Evolutionary conservation across 2,888 invertebrate species (phyloP).

Genomic region (Eumerus sabulonum): DNA sequence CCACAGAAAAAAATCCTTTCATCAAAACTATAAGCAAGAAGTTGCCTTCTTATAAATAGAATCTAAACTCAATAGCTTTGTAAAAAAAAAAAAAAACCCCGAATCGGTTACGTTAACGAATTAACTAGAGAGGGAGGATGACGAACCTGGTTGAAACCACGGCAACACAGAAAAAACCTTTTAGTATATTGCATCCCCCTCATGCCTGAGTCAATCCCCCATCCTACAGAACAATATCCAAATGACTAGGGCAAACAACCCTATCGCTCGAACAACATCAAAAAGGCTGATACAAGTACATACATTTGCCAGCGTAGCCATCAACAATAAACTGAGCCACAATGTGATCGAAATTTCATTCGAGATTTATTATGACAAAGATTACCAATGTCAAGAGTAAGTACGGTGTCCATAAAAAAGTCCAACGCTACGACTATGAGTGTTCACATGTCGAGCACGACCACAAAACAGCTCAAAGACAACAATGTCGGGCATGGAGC

Average conservation of each 20-base stretch:
- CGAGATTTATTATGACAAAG: constrained; percentile 66
- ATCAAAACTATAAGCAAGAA: no score
- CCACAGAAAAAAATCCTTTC: no score
- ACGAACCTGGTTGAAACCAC: neutral
- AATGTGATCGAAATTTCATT: constrained; percentile 65
- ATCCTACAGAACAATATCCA: constrained; percentile 18
- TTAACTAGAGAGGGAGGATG: constrained; percentile 25
- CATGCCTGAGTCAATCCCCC: neutral
- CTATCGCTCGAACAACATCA: constrained; percentile 60
- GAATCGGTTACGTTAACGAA: constrained; percentile 49
- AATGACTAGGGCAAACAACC: constrained; percentile 35
- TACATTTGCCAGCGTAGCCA: constrained; percentile 29
- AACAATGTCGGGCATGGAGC: constrained; percentile 59
- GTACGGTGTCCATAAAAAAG: constrained; percentile 40
- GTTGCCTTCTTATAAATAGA: constrained; percentile 31
- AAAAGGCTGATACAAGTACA: constrained; percentile 51
- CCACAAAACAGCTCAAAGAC: constrained; percentile 35
- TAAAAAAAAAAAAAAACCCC: constrained; percentile 23
- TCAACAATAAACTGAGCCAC: constrained; percentile 54
- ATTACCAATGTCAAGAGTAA: constrained; percentile 67
- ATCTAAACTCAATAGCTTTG: constrained; percentile 6
- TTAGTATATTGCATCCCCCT: constrained; percentile 39
- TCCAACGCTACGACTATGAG: constrained; percentile 5
- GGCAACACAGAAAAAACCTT: constrained; percentile 16
- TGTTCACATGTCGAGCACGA: constrained; percentile 49